Conservation (phyloP, 1,140 invertebrate genomes). For the Coelopa frigida region DNA sequence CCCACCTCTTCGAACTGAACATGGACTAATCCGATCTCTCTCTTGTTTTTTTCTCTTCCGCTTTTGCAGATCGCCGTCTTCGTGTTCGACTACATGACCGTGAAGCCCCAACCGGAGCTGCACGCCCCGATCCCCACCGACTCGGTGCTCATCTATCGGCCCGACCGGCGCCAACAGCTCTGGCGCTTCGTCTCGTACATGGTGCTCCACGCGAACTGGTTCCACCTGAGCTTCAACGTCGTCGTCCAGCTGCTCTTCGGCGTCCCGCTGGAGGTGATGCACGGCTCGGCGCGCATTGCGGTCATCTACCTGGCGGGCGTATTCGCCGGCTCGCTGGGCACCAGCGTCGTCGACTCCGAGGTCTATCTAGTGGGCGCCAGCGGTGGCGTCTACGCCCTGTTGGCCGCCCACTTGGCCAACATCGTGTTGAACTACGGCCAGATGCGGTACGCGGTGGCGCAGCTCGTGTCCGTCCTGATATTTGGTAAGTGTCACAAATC, state of each 20-base stretch:
- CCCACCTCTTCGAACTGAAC: not conserved
- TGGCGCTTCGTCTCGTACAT: slow-evolving; percentile 95
- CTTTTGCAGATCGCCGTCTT: slow-evolving; percentile 81
- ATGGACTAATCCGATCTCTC: slow-evolving; percentile 5
- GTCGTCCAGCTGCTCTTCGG: slow-evolving; percentile 87
- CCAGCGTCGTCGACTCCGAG: slow-evolving; percentile 89
- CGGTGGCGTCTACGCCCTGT: slow-evolving; percentile 86
- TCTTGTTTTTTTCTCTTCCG: slow-evolving; percentile 24
- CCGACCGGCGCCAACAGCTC: slow-evolving; percentile 81
- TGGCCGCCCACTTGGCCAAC: slow-evolving; percentile 91
- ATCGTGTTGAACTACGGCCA: slow-evolving; percentile 92
- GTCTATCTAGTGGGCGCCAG: slow-evolving; percentile 91
- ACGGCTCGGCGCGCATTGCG: slow-evolving; percentile 79
- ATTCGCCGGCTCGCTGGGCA: slow-evolving; percentile 80
- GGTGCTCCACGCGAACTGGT: slow-evolving; percentile 94
- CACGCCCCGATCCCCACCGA: slow-evolving; percentile 81
- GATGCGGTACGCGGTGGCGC: slow-evolving; percentile 89
- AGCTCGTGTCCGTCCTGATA: slow-evolving; percentile 83
- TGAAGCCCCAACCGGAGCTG: slow-evolving; percentile 56
- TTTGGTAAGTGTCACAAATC: slow-evolving; percentile 63
- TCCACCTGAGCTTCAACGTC: slow-evolving; percentile 91
- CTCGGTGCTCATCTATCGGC: slow-evolving; percentile 88
- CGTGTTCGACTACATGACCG: slow-evolving; percentile 77
- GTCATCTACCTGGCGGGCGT: slow-evolving; percentile 92
- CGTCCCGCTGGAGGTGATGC: slow-evolving; percentile 91